Evolutionary conservation across 1,140 invertebrate species (phyloP), one percentile per base, ranked within the genome.

Genomic region (Habropoda laboriosa): DNA sequence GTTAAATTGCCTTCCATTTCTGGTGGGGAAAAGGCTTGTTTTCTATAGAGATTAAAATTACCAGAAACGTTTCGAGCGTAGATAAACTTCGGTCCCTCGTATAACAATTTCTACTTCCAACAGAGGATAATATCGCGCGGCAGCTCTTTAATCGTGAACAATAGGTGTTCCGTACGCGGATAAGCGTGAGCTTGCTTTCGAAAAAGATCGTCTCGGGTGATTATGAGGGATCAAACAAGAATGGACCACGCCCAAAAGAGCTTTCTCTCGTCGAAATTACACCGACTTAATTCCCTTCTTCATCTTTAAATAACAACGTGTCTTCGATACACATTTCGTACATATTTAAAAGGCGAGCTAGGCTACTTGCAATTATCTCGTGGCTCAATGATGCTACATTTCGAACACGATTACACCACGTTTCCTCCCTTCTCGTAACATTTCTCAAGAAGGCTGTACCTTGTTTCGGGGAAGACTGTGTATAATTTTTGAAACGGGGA

Each of bases 401-500:
- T n/a, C n/a, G n/a, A n/a, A n/a, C n/a, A n/a, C n/a, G n/a, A n/a
- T n/a, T n/a, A n/a, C n/a, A n/a, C n/a, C n/a, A n/a, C n/a, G n/a
- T n/a, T n/a, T n/a, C n/a, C n/a, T n/a, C n/a, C n/a, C n/a, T n/a
- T n/a, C n/a, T n/a, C n/a, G n/a, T n/a, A n/a, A n/a, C n/a, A n/a
- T n/a, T n/a, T n/a, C n/a, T n/a, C n/a, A n/a, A n/a, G n/a, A n/a
- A n/a, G n/a, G n/a, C n/a, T n/a, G n/a, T n/a, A n/a, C n/a, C n/a
- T n/a, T n/a, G n/a, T n/a, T n/a, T n/a, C n/a, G n/a, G n/a, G n/a
- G n/a, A n/a, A n/a, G n/a, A n/a, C n/a, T n/a, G n/a, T n/a, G n/a
- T 75, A 51, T 64, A 35, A 72, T 58, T 18, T 57, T 45, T 57
- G 10, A 8, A 38, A 57, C 12, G n/a, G 42, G 68, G 7, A n/a